Percentiles rank a stretch among this genome's conserved stretches.
phyloP scores from a whole-genome alignment of 2,797 vertebrate genomes.

The Bryconaethiops microstoma region DNA sequence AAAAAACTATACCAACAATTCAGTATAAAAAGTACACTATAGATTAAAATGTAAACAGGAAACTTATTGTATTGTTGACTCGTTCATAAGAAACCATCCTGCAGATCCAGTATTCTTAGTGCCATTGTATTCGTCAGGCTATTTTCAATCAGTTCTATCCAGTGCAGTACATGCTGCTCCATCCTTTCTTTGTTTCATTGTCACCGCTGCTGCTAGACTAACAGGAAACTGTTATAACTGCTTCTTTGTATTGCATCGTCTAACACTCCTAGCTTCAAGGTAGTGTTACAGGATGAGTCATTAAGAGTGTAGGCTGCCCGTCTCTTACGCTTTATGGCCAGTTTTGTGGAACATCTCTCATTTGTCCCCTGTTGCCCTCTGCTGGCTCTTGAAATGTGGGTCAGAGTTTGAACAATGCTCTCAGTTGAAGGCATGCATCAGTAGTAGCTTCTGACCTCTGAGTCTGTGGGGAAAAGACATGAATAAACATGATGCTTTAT shows the following conservation, averaged over 20 bases:
- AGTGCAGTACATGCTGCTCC: constrained; percentile 1
- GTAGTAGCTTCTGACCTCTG: constrained; percentile 1
- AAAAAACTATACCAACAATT: too few relatives aligned
- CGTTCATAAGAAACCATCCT: neutral
- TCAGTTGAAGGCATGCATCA: constrained; percentile 26
- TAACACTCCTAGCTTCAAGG: neutral
- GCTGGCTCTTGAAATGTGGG: constrained; percentile 27
- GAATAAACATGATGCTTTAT: constrained; percentile 13
- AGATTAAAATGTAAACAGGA: neutral
- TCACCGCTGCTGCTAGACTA: neutral
- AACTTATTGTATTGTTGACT: neutral
- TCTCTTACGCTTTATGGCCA: neutral
- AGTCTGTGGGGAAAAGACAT: neutral
- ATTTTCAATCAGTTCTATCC: neutral
- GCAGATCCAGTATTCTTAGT: constrained; percentile 2
- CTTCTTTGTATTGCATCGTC: neutral
- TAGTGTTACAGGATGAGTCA: neutral
- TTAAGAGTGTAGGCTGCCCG: neutral
- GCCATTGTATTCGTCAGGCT: neutral
- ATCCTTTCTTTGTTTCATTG: neutral
- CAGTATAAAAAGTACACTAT: too few relatives aligned
- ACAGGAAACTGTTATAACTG: neutral
- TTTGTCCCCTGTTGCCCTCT: constrained; percentile 30
- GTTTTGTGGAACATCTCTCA: neutral
- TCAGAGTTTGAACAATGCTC: constrained; percentile 25